Evolutionary conservation across 2,113 vertebrate genomes (phyloP).

Genomic region (Scalopus aquaticus): DNA sequence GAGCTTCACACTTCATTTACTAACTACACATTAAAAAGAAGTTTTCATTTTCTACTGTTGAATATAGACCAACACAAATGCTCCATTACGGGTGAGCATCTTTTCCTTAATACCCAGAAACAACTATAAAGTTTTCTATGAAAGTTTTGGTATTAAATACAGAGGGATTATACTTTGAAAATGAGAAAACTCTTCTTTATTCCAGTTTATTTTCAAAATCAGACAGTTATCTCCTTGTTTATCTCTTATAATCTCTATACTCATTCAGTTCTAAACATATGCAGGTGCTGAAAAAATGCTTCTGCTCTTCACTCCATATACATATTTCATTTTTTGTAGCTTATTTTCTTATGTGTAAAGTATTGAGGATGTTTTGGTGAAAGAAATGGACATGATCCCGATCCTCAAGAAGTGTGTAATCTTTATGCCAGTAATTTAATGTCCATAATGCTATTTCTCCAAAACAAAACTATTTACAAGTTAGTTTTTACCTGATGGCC

Average conservation of each 20-base stretch:
- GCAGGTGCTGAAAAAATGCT: background rate
- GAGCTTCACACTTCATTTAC: slow-evolving; percentile 72
- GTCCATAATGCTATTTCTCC: background rate
- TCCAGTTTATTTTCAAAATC: slow-evolving; percentile 46
- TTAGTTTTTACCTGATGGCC: background rate
- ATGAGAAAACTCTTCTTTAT: background rate
- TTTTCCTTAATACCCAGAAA: slow-evolving; percentile 45
- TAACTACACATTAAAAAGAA: slow-evolving; percentile 68
- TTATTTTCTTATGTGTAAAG: background rate
- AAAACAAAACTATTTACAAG: background rate
- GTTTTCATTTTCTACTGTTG: slow-evolving; percentile 64
- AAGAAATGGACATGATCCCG: background rate
- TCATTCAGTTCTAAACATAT: background rate
- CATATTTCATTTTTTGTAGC: background rate
- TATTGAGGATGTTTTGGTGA: background rate
- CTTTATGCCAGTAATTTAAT: background rate
- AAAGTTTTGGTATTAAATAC: slow-evolving; percentile 35
- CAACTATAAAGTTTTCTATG: slow-evolving; percentile 17
- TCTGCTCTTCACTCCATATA: background rate
- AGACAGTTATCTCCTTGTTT: background rate
- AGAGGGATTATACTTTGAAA: slow-evolving; percentile 47
- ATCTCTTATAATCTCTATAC: slow-evolving; percentile 2
- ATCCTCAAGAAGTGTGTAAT: background rate
- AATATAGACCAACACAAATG: slow-evolving; percentile 54
- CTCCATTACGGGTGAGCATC: slow-evolving; percentile 33